A percentile compares a stretch with the other conserved stretches of the same genome.
These are phyloP conservation scores for Epinotia nisella DNA, from an alignment of 2,888 invertebrate genomes.

Conservation along the genomic window DNA sequence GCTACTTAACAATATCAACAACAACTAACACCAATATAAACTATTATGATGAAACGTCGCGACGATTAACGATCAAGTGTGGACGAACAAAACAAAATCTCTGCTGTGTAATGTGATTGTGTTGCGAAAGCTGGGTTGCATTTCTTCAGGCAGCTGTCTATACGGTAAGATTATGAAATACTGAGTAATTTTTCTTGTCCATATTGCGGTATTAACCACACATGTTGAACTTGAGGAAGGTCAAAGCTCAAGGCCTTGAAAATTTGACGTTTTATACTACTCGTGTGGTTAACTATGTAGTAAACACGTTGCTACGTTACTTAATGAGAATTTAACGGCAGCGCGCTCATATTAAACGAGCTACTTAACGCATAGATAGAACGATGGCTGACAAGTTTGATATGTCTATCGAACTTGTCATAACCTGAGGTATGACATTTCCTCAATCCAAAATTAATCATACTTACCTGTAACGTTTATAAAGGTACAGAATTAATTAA, in stretches of 20 bases:
- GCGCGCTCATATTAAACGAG: neutral
- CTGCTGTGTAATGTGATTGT: constrained; percentile 69
- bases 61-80: constrained; percentile 46
- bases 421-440: neutral
- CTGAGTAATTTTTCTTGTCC: constrained; percentile 6
- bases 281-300: constrained; percentile 57
- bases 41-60: neutral
- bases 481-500: constrained; percentile 43
- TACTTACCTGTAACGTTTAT: neutral
- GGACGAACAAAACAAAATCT: constrained; percentile 55
- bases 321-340: constrained; percentile 54
- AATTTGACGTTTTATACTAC: constrained; percentile 49
- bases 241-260: constrained; percentile 56
- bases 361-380: neutral
- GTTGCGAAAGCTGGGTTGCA: constrained; percentile 58
- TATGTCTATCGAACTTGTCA: too few species aligned
- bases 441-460: neutral
- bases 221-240: constrained; percentile 50
- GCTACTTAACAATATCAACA: constrained; percentile 42
- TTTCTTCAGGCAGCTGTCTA: constrained; percentile 70
- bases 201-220: constrained; percentile 49
- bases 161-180: constrained; percentile 65
- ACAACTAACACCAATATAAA: constrained; percentile 15
- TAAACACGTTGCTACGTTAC: constrained; percentile 59
- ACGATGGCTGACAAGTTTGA: neutral